Conservation (phyloP, 2,797 vertebrate species). For the Halcyon badia region DNA sequence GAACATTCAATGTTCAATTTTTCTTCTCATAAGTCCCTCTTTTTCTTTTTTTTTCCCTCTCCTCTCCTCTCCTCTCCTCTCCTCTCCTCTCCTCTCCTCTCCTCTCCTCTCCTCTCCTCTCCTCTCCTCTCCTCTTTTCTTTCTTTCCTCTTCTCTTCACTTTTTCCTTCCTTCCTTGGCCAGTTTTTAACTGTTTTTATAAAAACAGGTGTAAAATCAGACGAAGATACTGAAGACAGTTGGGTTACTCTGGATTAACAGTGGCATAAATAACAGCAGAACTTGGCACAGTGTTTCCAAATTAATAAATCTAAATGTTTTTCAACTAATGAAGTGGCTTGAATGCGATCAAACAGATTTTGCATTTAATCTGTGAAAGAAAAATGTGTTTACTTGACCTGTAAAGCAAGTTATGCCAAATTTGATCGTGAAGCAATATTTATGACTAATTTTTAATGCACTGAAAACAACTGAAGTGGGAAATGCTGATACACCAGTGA, state of each 20-base stretch:
- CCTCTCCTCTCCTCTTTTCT: no score
- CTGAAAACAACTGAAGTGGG: conserved; percentile 64
- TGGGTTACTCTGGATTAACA: conserved; percentile 19
- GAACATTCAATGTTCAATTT: not conserved
- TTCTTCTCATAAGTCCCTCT: not conserved
- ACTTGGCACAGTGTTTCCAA: not conserved
- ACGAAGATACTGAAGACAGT: not conserved
- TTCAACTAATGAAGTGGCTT: conserved; percentile 21
- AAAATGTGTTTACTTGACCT: conserved; percentile 62
- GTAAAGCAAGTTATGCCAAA: conserved; percentile 60
- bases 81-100: no score
- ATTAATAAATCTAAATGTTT: conserved; percentile 50
- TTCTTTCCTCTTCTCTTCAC: no score
- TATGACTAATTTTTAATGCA: conserved; percentile 53
- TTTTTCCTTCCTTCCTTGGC: no score
- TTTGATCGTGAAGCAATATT: conserved; percentile 52
- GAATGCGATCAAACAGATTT: conserved; percentile 36
- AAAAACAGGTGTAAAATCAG: not conserved
- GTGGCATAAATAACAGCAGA: conserved; percentile 22
- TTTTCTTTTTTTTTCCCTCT: not conserved
- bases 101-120: no score
- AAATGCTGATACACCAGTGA: conserved; percentile 62
- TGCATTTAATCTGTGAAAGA: conserved; percentile 53
- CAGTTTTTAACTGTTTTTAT: not conserved
- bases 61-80: no score